Evolutionary conservation across 2,888 invertebrate species (phyloP).

Genomic region (Rotaria magnacalcarata): DNA sequence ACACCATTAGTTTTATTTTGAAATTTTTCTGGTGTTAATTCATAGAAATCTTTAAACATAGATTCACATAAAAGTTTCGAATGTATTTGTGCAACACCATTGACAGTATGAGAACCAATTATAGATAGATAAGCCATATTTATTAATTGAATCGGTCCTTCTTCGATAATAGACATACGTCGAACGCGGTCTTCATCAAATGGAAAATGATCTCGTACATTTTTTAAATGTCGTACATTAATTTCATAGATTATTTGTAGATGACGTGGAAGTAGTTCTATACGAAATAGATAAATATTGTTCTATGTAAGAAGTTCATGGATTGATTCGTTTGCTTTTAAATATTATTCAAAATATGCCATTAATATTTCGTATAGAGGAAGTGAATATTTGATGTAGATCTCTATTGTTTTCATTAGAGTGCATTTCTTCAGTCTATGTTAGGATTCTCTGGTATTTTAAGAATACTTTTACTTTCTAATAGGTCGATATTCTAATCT

Average conservation of each 20-base stretch:
- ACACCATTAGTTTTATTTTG: conserved; percentile 99
- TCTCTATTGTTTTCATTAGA: no score
- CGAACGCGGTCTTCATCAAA: conserved; percentile 67
- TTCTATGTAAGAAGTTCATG: no score
- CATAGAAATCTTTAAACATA: conserved; percentile 85
- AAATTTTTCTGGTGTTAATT: conserved; percentile 89
- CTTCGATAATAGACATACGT: conserved; percentile 86
- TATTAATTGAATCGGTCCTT: conserved; percentile 87
- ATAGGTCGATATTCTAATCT: no score
- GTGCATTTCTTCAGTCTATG: no score
- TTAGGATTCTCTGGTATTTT: no score
- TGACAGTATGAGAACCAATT: conserved; percentile 90
- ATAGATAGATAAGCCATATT: conserved; percentile 97
- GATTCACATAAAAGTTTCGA: conserved; percentile 78
- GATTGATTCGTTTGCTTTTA: no score
- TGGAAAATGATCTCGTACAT: conserved; percentile 71
- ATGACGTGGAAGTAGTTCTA: conserved; percentile 79
- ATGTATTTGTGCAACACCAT: conserved; percentile 94
- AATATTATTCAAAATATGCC: no score
- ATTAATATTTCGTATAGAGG: no score
- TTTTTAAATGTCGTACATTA: conserved; percentile 63
- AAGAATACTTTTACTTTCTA: no score
- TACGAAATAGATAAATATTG: no score
- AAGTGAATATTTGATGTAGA: no score
- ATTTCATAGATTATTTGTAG: conserved; percentile 95